Conservation (phyloP, 2,797 vertebrate species). For the Danio albolineatus region DNA sequence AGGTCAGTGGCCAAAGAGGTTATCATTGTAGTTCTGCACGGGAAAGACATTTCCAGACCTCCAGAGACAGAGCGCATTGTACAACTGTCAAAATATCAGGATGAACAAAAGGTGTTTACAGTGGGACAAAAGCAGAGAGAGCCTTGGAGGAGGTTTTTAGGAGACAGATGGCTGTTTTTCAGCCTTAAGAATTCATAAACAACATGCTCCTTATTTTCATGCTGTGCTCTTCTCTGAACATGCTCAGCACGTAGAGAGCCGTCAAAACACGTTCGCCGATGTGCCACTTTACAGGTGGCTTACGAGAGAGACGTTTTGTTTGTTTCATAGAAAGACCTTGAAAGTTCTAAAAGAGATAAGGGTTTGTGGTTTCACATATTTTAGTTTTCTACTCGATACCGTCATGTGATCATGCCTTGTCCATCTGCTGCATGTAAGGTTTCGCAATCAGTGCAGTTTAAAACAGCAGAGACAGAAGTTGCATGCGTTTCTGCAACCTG, state of each 20-base stretch:
- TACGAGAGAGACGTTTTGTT: not conserved
- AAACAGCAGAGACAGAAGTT: not conserved
- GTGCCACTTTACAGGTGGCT: conserved; percentile 16
- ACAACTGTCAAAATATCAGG: conserved; percentile 10
- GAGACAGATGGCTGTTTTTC: conserved; percentile 21
- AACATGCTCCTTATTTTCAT: not conserved
- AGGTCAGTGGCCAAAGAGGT: conserved; percentile 3
- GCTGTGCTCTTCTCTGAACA: conserved; percentile 9
- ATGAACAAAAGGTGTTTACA: conserved; percentile 21
- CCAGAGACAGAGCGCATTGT: conserved; percentile 11
- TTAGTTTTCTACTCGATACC: not conserved
- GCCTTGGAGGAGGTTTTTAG: not conserved
- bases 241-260: conserved; percentile 6
- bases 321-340: conserved; percentile 15
- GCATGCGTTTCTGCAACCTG: conserved; percentile 16
- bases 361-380: not conserved
- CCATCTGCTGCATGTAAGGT: not conserved
- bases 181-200: conserved; percentile 8
- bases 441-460: not conserved
- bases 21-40: not conserved
- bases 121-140: not conserved
- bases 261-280: not conserved
- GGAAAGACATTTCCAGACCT: conserved; percentile 8
- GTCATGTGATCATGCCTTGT: not conserved
- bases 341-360: conserved; percentile 17